phyloP scores from a whole-genome alignment of 1,140 invertebrate species.

The Plodia interpunctella region DNA sequence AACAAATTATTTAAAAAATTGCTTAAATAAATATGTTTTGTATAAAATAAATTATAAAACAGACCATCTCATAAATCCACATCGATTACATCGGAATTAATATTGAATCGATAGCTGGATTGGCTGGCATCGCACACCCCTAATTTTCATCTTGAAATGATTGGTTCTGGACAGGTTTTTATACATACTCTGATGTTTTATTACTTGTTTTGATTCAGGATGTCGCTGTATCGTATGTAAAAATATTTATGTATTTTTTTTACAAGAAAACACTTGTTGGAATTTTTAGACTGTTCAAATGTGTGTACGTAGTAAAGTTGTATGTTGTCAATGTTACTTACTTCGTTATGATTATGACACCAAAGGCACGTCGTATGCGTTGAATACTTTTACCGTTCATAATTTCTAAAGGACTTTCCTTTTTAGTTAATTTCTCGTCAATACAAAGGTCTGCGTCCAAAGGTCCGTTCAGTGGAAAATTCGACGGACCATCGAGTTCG shows the following conservation, averaged over 20 bases:
- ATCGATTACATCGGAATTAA: not conserved
- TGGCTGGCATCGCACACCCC: not conserved
- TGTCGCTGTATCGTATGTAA: not conserved
- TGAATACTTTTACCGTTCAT: constrained; percentile 25
- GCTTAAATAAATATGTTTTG: too few relatives aligned
- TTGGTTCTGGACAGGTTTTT: not conserved
- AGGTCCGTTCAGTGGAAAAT: constrained; percentile 70
- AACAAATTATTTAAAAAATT: too few relatives aligned
- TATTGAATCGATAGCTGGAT: too few relatives aligned
- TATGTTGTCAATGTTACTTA: too few relatives aligned
- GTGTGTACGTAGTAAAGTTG: too few relatives aligned
- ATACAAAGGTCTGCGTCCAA: constrained; percentile 61
- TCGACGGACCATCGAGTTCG: constrained; percentile 66
- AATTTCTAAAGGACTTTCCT: constrained; percentile 49
- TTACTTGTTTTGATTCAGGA: not conserved
- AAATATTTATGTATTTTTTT: not conserved
- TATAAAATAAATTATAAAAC: too few relatives aligned
- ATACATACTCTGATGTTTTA: not conserved
- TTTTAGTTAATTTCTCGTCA: constrained; percentile 58
- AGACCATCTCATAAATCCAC: too few relatives aligned
- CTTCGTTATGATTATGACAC: too few relatives aligned
- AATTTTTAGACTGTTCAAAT: not conserved
- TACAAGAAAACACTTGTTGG: not conserved
- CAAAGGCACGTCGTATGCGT: not conserved
- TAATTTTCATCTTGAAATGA: not conserved